Conservation (phyloP, 2,888 invertebrate species). For the Ischnura elegans region DNA sequence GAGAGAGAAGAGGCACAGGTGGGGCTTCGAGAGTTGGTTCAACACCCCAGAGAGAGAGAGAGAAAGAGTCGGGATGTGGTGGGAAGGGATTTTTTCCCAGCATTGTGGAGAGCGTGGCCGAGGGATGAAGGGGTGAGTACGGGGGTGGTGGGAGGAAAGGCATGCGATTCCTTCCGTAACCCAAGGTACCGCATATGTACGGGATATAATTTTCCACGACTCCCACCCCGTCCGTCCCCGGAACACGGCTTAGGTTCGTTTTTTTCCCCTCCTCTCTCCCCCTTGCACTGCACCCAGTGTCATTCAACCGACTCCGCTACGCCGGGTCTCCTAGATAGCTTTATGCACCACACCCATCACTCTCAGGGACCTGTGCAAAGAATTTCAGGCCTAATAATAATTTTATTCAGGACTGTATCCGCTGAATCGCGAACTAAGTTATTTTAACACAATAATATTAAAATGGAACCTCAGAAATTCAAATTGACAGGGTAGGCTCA, state of each 20-base stretch:
- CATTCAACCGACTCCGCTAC: neutral
- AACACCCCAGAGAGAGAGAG: conserved; percentile 22
- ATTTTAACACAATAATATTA: no score
- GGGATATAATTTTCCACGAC: conserved; percentile 17
- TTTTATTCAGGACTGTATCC: neutral
- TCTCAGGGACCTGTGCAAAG: neutral
- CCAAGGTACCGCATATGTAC: neutral
- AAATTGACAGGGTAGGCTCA: no score
- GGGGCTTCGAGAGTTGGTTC: conserved; percentile 35
- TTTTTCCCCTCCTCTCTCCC: neutral
- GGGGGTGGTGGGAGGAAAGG: neutral
- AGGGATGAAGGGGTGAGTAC: neutral
- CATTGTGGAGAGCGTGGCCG: neutral
- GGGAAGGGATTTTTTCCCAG: conserved; percentile 31
- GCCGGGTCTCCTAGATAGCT: neutral
- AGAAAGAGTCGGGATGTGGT: neutral
- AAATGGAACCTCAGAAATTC: no score
- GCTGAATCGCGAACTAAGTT: no score
- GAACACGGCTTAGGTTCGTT: neutral
- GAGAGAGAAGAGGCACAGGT: conserved; percentile 23
- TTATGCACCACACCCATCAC: neutral
- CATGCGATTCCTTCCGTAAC: conserved; percentile 18
- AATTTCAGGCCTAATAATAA: neutral
- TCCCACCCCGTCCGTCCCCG: neutral
- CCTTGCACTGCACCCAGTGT: conserved; percentile 2